Evolutionary conservation across 2,888 invertebrate genomes (phyloP), one percentile per base, ranked within the genome.

Genomic region (Hirtodrosophila duncani): DNA sequence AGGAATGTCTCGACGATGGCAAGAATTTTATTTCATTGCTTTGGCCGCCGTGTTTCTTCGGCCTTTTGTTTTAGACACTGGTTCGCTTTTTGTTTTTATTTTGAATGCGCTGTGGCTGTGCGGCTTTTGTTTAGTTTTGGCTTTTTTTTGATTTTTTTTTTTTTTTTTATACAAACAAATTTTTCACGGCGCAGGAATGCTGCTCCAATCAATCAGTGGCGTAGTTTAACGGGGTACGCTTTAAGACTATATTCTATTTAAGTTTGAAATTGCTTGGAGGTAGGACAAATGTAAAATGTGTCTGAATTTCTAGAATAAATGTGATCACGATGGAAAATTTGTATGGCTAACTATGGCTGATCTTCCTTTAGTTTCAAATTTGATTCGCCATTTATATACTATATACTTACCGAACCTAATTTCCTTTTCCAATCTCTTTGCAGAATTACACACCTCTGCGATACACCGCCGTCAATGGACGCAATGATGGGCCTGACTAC

Each of bases 401-500:
- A 10, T 27, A n/a, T 17, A 9, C 7, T 7, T 2, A 31, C 6
- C 7, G n/a, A n/a, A n/a, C n/a, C n/a, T n/a, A n/a, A n/a, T n/a
- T 5, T 10, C 1, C 20, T 36, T 53, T 7, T n/a, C 27, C 46
- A 21, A 18, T 42, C 9, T 41, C 8, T 31, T 70, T 80, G 4
- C 67, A 86, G 87, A 86, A 81, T 64, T 81, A 82, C 69, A 74
- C 79, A 67, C 75, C 82, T 61, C 70, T 84, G 66, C 83, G 85
- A 67, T 86, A 85, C 50, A 83, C 84, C 60, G 69, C 84, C 53
- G 72, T 81, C 42, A 86, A 85, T 68, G 84, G 84, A 27, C 82
- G 86, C 37, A 81, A 82, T 30, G 83, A 86, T 49, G 79, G 79
- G 43, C 77, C 82, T 37, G 86, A 86, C 26, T 86, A 86, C 64